phyloP scores from a whole-genome alignment of 2,797 vertebrate species.

The Smutsia gigantea region DNA sequence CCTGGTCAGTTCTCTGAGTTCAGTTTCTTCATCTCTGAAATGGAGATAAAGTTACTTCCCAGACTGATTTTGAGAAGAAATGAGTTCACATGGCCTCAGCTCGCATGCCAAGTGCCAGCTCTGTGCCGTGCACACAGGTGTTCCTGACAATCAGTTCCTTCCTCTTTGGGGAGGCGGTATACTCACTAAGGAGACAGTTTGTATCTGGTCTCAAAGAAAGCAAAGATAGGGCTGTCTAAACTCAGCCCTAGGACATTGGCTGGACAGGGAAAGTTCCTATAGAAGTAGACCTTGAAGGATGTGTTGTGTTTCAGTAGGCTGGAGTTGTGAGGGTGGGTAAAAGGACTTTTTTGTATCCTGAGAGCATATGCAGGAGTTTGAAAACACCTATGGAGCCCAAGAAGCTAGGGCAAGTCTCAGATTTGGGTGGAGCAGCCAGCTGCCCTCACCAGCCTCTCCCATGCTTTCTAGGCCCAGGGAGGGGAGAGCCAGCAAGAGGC shows the following conservation, averaged over 20 bases:
- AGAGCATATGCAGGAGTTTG: not conserved
- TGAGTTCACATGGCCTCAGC: not conserved
- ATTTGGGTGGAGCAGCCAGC: not conserved
- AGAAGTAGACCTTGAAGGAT: not conserved
- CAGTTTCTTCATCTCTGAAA: slow-evolving; percentile 23
- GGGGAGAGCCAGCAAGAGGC: slow-evolving; percentile 82
- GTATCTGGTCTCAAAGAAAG: not conserved
- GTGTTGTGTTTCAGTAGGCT: not conserved
- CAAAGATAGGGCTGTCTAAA: not conserved
- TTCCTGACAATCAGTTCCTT: not conserved
- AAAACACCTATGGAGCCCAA: not conserved
- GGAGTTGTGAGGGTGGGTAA: not conserved
- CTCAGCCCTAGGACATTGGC: not conserved
- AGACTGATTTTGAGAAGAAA: not conserved
- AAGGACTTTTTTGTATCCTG: not conserved
- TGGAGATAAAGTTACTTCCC: not conserved
- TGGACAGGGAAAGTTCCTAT: not conserved
- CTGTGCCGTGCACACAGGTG: not conserved
- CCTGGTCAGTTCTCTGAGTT: not conserved
- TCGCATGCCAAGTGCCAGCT: not conserved
- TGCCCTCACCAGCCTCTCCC: not conserved
- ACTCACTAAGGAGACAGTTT: not conserved
- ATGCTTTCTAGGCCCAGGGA: slow-evolving; percentile 76
- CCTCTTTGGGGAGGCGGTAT: not conserved
- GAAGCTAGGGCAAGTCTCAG: not conserved